Percentiles rank a stretch among this genome's conserved stretches.
Conservation (phyloP, 2,797 vertebrate genomes). For the Rhadinocentrus ornatus region DNA sequence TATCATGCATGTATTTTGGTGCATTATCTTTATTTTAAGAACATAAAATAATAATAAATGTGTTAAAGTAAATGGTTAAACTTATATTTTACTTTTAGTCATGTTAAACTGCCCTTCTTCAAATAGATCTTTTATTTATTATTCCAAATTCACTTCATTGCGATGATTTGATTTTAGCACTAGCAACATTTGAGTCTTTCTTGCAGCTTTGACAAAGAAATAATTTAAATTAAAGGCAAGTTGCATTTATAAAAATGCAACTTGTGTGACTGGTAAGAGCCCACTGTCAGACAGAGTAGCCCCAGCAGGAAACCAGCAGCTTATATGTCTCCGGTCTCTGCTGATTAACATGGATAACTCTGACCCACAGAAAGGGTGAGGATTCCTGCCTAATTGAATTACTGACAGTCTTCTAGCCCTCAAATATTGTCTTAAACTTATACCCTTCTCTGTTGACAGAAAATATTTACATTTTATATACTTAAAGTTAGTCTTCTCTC, state of each 20-base stretch:
- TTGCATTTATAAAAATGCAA: conserved; percentile 20
- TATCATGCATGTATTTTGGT: not conserved
- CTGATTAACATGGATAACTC: conserved; percentile 88
- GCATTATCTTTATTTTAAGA: not conserved
- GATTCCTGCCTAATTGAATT: conserved; percentile 92
- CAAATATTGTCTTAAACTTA: conserved; percentile 91
- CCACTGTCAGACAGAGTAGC: conserved; percentile 67
- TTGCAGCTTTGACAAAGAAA: not conserved
- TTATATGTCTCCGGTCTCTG: conserved; percentile 80
- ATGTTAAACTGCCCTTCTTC: not conserved
- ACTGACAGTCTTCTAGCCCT: conserved; percentile 84
- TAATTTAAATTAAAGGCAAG: not conserved
- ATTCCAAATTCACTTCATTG: not conserved
- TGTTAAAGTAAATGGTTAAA: not conserved
- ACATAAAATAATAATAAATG: not conserved
- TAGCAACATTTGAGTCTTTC: not conserved
- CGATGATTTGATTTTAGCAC: not conserved
- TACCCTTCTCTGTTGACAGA: conserved; percentile 71
- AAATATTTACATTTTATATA: conserved; percentile 65
- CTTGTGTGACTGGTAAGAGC: conserved; percentile 39
- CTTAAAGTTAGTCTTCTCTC: conserved; percentile 13
- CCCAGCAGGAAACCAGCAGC: conserved; percentile 80
- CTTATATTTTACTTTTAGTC: not conserved
- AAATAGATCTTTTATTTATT: not conserved
- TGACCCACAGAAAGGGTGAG: conserved; percentile 83